These are phyloP conservation scores for Monochamus saltuarius DNA, from an alignment of 1,140 invertebrate genomes.

Conservation along the genomic window DNA sequence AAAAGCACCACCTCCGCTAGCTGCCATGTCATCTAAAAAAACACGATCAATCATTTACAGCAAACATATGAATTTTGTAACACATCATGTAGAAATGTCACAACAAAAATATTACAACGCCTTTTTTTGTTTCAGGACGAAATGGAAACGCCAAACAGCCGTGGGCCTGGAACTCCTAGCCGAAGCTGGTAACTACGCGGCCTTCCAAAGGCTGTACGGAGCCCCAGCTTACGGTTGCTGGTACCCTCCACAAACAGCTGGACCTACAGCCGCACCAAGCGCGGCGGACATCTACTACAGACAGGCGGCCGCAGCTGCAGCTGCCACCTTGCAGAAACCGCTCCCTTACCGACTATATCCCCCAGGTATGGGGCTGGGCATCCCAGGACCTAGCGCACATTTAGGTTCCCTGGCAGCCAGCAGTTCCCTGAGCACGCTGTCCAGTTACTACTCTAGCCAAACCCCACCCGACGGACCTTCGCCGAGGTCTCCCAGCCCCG, in stretches of 20 bases:
- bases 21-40: too few species aligned
- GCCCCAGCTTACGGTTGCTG: slow-evolving; percentile 68
- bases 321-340: slow-evolving; percentile 83
- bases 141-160: slow-evolving; percentile 99
- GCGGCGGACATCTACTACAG: slow-evolving; percentile 79
- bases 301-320: slow-evolving; percentile 69
- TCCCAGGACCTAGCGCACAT: slow-evolving; percentile 64
- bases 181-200: slow-evolving; percentile 95
- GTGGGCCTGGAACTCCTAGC: slow-evolving; percentile 94
- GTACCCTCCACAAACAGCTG: slow-evolving; percentile 61
- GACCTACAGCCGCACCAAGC: slow-evolving; percentile 61
- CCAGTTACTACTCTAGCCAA: slow-evolving; percentile 62
- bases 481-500: slow-evolving; percentile 45
- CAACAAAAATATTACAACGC: too few species aligned
- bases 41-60: too few species aligned
- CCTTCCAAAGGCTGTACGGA: slow-evolving; percentile 92
- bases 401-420: slow-evolving; percentile 60
- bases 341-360: slow-evolving; percentile 79
- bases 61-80: too few species aligned
- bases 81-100: too few species aligned
- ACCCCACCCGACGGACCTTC: slow-evolving; percentile 43
- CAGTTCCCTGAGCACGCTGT: slow-evolving; percentile 60
- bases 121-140: slow-evolving; percentile 76
- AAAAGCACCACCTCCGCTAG: too few species aligned
- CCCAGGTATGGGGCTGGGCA: slow-evolving; percentile 59